Evolutionary conservation across 1,140 invertebrate species (phyloP), one percentile per base, ranked within the genome.

Genomic region (Frieseomelitta varia): DNA sequence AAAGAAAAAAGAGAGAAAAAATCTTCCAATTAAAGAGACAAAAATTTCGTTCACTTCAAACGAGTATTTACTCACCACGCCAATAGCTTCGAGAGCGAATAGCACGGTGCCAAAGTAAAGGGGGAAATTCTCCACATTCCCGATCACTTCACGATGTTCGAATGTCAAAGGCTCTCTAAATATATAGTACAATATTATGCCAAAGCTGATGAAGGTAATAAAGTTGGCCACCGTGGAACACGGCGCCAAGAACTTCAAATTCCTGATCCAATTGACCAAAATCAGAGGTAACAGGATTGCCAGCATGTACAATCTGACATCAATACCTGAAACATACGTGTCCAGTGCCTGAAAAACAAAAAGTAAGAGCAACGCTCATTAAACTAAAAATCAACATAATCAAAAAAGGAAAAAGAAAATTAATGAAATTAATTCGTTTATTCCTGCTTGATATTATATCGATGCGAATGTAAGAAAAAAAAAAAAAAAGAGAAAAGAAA

Each of bases 81-180:
- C 96, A 81, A 98, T 97, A n/a, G 97, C 97, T 95, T 98, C 97
- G 84, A 97, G 95, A 2, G 97, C 97, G 92, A 97, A 98, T 3
- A 98, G 94, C 0, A 97, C 97, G 0, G 97, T 97, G 6, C 97
- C 97, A 89, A 98, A 97, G 88, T 96, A 97, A 1, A 97, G 93
- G 17, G 96, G 96, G 84, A 96, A 96, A 81, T 96, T 93, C 81
- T 92, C 75, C 0, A 95, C 85, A 10, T 95, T 87, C 51, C 96
- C 96, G 73, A 96, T 87, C 1, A 95, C 85, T 58, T 94, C 92
- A 71, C 94, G 94, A 69, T 94, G 92, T 34, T 95, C 94, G 24
- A 96, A 95, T 0, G 93, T 88, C 2, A 97, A 93, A 0, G 96
- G 93, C 15, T 95, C 94, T 24, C 92, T 91, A 79, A 97, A 95